A percentile compares a stretch with the other conserved stretches of the same genome.
Conservation (phyloP, 2,113 vertebrate species). For the Peromyscus polionotus region DNA sequence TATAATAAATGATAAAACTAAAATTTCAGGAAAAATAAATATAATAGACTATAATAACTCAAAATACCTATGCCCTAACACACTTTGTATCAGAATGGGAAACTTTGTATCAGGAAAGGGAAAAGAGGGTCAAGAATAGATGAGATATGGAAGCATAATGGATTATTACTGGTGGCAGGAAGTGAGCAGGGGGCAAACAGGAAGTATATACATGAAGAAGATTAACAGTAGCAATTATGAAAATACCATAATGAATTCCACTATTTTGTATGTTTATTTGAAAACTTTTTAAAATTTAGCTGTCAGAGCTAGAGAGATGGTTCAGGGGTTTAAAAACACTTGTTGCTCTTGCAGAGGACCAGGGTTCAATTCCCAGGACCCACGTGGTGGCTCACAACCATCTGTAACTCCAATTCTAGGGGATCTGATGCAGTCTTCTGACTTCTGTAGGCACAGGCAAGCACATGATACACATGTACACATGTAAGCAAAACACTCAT, state of each 20-base stretch:
- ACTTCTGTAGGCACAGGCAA: background rate
- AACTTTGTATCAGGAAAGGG: background rate
- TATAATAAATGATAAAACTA: slow-evolving; percentile 31
- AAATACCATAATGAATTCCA: background rate
- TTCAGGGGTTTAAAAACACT: background rate
- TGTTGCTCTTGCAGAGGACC: background rate
- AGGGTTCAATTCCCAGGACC: background rate
- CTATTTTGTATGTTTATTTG: background rate
- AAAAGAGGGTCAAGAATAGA: background rate
- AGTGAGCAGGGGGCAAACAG: background rate
- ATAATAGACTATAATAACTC: background rate
- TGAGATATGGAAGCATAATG: background rate
- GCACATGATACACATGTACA: too few species aligned
- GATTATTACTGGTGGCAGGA: background rate
- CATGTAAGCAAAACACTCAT: background rate
- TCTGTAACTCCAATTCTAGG: background rate
- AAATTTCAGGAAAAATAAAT: slow-evolving; percentile 12
- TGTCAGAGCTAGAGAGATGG: background rate
- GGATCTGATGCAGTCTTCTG: background rate
- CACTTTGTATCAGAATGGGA: slow-evolving; percentile 19
- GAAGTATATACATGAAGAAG: background rate
- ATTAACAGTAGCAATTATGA: background rate
- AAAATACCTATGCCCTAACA: slow-evolving; percentile 46
- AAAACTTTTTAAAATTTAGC: background rate
- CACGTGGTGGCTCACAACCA: background rate